Evolutionary conservation across 2,113 vertebrate species (phyloP).

Genomic region (Coptodon bakossiorum): DNA sequence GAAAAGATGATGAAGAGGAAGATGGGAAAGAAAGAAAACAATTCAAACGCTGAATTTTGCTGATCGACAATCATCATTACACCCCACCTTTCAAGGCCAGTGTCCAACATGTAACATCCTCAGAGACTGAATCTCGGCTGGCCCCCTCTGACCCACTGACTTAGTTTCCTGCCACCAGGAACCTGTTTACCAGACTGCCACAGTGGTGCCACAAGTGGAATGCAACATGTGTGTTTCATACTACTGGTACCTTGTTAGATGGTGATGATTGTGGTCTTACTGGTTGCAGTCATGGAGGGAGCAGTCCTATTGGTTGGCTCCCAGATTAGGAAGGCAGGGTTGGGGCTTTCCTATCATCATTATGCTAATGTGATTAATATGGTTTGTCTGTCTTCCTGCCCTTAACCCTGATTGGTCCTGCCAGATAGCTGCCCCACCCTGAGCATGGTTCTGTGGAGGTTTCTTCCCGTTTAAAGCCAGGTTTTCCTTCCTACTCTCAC

Average conservation of each 20-base stretch:
- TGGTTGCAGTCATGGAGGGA: background rate
- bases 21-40: background rate
- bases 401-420: background rate
- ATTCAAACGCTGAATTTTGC: background rate
- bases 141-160: background rate
- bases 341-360: background rate
- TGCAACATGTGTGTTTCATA: background rate
- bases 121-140: background rate
- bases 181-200: background rate
- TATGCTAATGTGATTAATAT: background rate
- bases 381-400: background rate
- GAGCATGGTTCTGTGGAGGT: background rate
- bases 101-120: background rate
- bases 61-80: background rate
- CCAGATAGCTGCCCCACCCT: background rate
- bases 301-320: background rate
- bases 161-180: background rate
- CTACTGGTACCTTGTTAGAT: background rate
- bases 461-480: background rate
- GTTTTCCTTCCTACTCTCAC: background rate
- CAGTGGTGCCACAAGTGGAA: background rate
- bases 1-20: background rate
- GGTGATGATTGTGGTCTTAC: background rate
- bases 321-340: background rate
- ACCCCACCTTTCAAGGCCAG: background rate